Conservation (phyloP, 2,888 invertebrate genomes). For the Horisme vitalbata region DNA sequence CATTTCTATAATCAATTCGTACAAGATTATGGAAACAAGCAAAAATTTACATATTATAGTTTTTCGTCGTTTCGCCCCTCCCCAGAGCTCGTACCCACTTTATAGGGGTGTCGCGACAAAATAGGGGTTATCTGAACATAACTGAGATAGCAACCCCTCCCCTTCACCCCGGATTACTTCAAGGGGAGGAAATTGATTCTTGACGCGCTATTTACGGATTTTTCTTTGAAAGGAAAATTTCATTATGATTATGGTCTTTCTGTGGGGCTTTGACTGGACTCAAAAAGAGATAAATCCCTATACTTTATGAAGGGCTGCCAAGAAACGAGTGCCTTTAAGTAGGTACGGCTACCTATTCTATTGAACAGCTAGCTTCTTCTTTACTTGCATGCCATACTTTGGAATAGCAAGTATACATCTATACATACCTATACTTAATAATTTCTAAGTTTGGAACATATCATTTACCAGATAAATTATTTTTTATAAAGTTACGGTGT, state of each 20-base stretch:
- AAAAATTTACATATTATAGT: slow-evolving; percentile 58
- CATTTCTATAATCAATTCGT: slow-evolving; percentile 18
- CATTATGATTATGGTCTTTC: slow-evolving; percentile 26
- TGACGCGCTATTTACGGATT: slow-evolving; percentile 43
- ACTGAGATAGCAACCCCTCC: slow-evolving; percentile 26
- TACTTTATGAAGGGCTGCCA: not conserved
- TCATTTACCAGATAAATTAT: too few relatives aligned
- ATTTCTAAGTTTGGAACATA: too few relatives aligned
- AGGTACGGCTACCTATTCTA: too few relatives aligned
- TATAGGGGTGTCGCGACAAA: slow-evolving; percentile 50
- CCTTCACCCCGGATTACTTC: slow-evolving; percentile 26
- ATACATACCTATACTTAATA: too few relatives aligned
- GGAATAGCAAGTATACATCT: too few relatives aligned
- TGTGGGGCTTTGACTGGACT: slow-evolving; percentile 13
- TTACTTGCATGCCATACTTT: too few relatives aligned
- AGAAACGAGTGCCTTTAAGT: not conserved
- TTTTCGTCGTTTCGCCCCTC: slow-evolving; percentile 50
- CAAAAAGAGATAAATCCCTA: slow-evolving; percentile 4
- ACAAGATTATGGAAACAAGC: slow-evolving; percentile 34
- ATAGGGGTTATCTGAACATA: slow-evolving; percentile 48
- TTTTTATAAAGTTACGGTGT: too few relatives aligned
- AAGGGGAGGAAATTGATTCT: slow-evolving; percentile 51
- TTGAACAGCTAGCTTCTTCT: too few relatives aligned
- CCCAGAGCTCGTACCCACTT: slow-evolving; percentile 40
- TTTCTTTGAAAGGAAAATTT: slow-evolving; percentile 31